Evolutionary conservation across 2,797 vertebrate species (phyloP).

Genomic region (Alauda arvensis): DNA sequence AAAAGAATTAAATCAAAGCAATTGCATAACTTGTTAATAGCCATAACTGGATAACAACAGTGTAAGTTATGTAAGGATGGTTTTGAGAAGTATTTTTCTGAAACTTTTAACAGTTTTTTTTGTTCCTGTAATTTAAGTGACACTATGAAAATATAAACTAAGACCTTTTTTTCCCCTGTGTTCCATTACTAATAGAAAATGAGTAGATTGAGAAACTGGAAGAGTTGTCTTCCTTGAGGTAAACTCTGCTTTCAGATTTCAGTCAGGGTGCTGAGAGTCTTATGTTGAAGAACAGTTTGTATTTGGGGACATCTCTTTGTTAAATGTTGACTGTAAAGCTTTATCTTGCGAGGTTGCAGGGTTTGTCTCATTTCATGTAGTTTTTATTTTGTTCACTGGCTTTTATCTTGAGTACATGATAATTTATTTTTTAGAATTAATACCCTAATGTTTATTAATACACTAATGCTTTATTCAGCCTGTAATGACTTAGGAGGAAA

Average conservation of each 20-base stretch:
- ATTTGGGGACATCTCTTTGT: neutral
- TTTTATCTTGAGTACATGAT: neutral
- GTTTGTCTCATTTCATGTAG: neutral
- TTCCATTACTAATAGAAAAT: neutral
- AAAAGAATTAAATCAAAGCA: neutral
- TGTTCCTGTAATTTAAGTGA: neutral
- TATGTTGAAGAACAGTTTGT: neutral
- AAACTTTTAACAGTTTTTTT: neutral
- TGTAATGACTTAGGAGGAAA: neutral
- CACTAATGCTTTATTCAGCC: neutral
- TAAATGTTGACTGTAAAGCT: neutral
- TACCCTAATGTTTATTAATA: neutral
- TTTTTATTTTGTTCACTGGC: neutral
- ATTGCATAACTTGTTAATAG: neutral
- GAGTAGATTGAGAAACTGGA: neutral
- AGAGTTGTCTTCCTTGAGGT: neutral
- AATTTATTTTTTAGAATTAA: neutral
- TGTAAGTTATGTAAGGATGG: neutral
- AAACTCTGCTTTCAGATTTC: neutral
- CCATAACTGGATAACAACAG: neutral
- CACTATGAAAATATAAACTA: neutral
- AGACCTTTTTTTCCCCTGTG: neutral
- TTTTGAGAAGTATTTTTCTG: neutral
- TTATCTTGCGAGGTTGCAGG: neutral
- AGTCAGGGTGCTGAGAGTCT: neutral